Evolutionary conservation across 2,888 invertebrate genomes (phyloP).

Genomic region (Drosophila falleni): DNA sequence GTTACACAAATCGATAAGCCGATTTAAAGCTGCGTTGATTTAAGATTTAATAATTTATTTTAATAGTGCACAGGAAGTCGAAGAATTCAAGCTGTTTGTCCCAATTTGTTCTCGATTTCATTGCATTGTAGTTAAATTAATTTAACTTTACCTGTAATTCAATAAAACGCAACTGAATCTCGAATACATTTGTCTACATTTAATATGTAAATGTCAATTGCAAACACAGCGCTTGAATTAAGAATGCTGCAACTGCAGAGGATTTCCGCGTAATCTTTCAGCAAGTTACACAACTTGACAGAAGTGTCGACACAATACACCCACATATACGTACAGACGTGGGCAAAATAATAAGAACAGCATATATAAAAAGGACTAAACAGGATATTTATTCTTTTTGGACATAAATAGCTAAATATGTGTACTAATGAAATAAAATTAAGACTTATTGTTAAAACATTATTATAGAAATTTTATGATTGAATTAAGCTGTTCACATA

Average conservation of each 20-base stretch:
- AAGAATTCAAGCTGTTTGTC: background rate
- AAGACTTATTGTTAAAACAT: no score
- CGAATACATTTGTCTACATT: background rate
- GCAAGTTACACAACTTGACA: conserved; percentile 4
- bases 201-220: conserved; percentile 5
- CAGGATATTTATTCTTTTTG: no score
- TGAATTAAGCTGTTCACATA: no score
- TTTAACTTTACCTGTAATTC: background rate
- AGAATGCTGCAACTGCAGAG: background rate
- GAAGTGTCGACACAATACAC: background rate
- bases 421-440: no score
- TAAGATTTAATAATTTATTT: background rate
- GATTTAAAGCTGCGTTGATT: background rate
- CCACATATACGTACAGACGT: no score
- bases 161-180: background rate
- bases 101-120: background rate
- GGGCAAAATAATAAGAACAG: no score
- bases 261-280: background rate
- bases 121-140: background rate
- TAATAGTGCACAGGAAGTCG: background rate
- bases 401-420: no score
- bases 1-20: no score
- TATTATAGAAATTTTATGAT: no score
- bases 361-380: no score
- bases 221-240: background rate